Conservation (phyloP, 2,113 vertebrate species). For the Cyprinodon brontotheroides region DNA sequence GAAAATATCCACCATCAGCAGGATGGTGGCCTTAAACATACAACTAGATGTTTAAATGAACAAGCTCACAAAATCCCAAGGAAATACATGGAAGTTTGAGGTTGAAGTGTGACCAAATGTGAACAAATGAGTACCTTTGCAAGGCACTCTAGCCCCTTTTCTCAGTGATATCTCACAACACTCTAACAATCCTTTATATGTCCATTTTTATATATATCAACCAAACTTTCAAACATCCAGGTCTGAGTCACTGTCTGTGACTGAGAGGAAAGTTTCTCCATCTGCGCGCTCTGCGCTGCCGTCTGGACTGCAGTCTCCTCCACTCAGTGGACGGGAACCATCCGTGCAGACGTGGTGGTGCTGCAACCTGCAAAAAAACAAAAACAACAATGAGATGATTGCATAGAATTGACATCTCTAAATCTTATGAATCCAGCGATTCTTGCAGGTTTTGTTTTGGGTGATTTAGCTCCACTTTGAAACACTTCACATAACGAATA, state of each 20-base stretch:
- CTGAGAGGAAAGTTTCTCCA: slow-evolving; percentile 90
- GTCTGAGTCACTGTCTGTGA: slow-evolving; percentile 97
- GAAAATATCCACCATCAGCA: too few species aligned
- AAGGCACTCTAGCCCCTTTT: neutral
- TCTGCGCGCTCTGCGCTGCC: slow-evolving; percentile 87
- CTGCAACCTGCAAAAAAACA: slow-evolving; percentile 82
- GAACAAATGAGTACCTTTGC: too few species aligned
- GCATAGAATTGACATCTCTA: neutral
- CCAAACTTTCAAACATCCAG: slow-evolving; percentile 88
- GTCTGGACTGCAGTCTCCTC: slow-evolving; percentile 88
- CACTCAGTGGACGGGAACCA: slow-evolving; percentile 84
- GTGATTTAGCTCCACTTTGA: neutral
- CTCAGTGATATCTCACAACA: neutral
- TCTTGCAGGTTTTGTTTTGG: neutral
- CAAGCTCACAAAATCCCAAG: too few species aligned
- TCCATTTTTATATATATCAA: slow-evolving; percentile 16
- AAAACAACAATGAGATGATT: neutral
- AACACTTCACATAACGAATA: neutral
- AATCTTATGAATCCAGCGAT: neutral
- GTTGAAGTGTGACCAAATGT: too few species aligned
- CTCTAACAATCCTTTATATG: slow-evolving; percentile 13
- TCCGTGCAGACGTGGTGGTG: slow-evolving; percentile 89
- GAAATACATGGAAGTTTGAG: too few species aligned
- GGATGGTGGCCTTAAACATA: too few species aligned
- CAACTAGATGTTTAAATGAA: too few species aligned